A percentile compares a stretch with the other conserved stretches of the same genome.
These are phyloP conservation scores for Eutolmus rufibarbis DNA, from an alignment of 2,888 invertebrate species.

Conservation along the genomic window DNA sequence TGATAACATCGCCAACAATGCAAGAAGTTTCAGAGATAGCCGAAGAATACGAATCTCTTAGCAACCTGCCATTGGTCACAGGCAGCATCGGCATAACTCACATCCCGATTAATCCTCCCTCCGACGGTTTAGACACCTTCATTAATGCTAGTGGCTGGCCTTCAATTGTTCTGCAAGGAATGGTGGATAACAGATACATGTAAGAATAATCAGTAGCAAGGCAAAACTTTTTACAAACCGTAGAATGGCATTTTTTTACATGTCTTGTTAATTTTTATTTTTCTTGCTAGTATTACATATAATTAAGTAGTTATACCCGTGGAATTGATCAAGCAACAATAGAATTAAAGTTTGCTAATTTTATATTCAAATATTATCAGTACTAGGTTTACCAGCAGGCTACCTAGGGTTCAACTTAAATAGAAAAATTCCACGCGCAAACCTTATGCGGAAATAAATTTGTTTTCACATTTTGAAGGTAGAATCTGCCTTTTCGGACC, in stretches of 20 bases:
- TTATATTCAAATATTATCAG: too few relatives aligned
- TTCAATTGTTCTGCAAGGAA: constrained; percentile 55
- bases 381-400: too few relatives aligned
- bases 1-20: constrained; percentile 54
- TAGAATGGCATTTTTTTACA: neutral
- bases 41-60: constrained; percentile 54
- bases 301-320: too few relatives aligned
- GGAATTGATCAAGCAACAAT: too few relatives aligned
- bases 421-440: too few relatives aligned
- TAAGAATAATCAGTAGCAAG: constrained; percentile 43
- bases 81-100: constrained; percentile 55
- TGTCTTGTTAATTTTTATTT: too few relatives aligned
- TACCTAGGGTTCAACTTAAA: too few relatives aligned
- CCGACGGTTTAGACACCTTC: constrained; percentile 49
- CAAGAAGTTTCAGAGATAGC: constrained; percentile 54
- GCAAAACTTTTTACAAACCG: neutral
- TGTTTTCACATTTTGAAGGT: too few relatives aligned
- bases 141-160: constrained; percentile 48
- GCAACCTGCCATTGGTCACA: constrained; percentile 56
- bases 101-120: constrained; percentile 52
- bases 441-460: too few relatives aligned
- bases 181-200: constrained; percentile 57
- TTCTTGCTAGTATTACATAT: too few relatives aligned
- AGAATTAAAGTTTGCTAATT: too few relatives aligned
- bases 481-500: too few relatives aligned